A percentile compares a stretch with the other conserved stretches of the same genome.
These are phyloP conservation scores for Nycticorax nycticorax DNA, from an alignment of 2,113 vertebrate genomes.

Conservation along the genomic window DNA sequence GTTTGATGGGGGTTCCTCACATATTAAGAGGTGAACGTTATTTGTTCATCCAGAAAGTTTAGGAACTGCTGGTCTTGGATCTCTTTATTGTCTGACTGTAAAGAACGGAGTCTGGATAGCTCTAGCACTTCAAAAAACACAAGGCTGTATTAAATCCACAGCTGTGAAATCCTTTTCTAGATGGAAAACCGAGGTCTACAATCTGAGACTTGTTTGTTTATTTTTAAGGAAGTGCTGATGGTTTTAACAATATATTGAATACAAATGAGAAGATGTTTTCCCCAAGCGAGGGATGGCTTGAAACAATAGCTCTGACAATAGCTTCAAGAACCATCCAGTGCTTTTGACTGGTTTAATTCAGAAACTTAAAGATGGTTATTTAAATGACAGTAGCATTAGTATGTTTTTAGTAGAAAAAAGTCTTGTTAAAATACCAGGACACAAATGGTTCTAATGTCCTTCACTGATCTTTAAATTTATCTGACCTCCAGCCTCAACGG, in stretches of 20 bases:
- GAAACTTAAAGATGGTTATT: background rate
- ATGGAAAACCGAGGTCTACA: background rate
- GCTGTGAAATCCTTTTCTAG: background rate
- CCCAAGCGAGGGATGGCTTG: background rate
- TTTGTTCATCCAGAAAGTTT: background rate
- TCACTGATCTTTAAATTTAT: background rate
- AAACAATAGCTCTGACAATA: background rate
- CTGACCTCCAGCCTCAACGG: background rate
- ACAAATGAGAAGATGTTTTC: background rate
- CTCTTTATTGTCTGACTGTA: background rate
- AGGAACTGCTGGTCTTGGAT: background rate
- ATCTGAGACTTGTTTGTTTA: background rate
- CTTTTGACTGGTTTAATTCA: background rate
- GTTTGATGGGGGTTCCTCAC: background rate
- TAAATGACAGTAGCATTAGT: background rate
- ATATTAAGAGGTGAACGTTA: background rate
- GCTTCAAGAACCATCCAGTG: background rate
- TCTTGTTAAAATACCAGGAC: background rate
- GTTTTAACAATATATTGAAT: constrained; percentile 7
- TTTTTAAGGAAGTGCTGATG: constrained; percentile 7
- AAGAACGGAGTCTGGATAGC: background rate
- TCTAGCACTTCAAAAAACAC: background rate
- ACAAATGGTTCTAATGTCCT: background rate
- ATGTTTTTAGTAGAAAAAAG: background rate
- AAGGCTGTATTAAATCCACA: background rate